phyloP scores from a whole-genome alignment of 2,888 invertebrate species.

The Lampropteryx suffumata region DNA sequence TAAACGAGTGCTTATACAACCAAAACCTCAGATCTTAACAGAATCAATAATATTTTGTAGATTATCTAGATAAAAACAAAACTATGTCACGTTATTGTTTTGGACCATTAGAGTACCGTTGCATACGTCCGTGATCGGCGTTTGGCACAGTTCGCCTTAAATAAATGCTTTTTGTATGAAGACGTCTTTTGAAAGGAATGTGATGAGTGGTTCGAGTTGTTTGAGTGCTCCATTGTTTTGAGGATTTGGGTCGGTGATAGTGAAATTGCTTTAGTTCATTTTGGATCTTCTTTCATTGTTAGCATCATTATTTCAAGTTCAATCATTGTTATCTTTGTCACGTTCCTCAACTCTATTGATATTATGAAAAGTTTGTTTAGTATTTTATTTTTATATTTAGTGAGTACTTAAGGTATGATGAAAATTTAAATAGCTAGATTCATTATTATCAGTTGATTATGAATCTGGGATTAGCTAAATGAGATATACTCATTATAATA shows the following conservation, averaged over 20 bases:
- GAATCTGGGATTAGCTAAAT: no score
- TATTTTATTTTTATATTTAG: no score
- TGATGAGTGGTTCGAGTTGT: slow-evolving; percentile 3
- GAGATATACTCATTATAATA: no score
- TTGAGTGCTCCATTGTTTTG: slow-evolving; percentile 30
- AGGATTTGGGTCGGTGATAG: slow-evolving; percentile 24
- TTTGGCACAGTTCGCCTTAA: slow-evolving; percentile 39
- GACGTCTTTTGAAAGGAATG: slow-evolving; percentile 18
- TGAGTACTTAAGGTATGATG: no score
- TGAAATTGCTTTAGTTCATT: slow-evolving; percentile 10
- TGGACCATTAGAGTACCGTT: slow-evolving; percentile 38
- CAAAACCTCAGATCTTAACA: no score
- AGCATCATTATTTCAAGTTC: no score
- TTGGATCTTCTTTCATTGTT: no score
- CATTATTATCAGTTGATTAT: no score
- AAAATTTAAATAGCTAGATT: no score
- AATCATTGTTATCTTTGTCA: not conserved
- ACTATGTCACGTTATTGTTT: slow-evolving; percentile 37
- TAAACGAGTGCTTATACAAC: no score
- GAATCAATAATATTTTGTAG: slow-evolving; percentile 7
- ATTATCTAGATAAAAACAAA: slow-evolving; percentile 25
- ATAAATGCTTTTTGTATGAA: slow-evolving; percentile 27
- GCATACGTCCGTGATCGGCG: slow-evolving; percentile 28
- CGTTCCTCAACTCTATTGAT: no score
- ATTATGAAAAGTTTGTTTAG: no score